Conservation (phyloP, 2,797 vertebrate species). For the Gymnocypris eckloni region DNA sequence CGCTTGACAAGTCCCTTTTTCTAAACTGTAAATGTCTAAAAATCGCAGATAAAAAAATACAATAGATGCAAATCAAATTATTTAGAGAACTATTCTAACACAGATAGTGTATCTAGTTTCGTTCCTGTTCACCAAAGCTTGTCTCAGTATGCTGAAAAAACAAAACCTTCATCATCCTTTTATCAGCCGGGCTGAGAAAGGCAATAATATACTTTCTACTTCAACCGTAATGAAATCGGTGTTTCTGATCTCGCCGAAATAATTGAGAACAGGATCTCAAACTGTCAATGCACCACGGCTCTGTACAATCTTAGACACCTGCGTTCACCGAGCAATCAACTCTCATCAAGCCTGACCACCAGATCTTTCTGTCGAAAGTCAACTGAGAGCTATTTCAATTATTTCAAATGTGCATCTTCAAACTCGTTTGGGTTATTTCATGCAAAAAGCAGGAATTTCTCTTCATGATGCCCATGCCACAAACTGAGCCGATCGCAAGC, state of each 20-base stretch:
- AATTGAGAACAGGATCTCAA: constrained; percentile 36
- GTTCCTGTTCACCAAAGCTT: constrained; percentile 32
- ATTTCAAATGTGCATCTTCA: constrained; percentile 32
- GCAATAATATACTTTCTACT: constrained; percentile 44
- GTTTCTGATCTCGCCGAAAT: constrained; percentile 43
- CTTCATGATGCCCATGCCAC: not conserved
- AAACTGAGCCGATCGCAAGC: constrained; percentile 17
- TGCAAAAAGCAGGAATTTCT: constrained; percentile 23
- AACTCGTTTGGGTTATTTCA: not conserved
- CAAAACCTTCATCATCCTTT: constrained; percentile 47
- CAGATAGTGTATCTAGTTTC: constrained; percentile 22
- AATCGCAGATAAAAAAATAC: not conserved
- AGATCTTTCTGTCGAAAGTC: constrained; percentile 20
- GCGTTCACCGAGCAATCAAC: constrained; percentile 46
- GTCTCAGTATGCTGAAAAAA: constrained; percentile 27
- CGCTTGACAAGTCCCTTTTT: constrained; percentile 1
- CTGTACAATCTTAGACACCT: constrained; percentile 21
- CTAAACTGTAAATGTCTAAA: constrained; percentile 21
- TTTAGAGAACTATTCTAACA: constrained; percentile 4
- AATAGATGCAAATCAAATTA: constrained; percentile 25
- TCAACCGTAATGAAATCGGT: constrained; percentile 54
- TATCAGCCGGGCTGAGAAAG: constrained; percentile 40
- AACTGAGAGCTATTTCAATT: constrained; percentile 52
- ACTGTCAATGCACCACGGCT: constrained; percentile 25
- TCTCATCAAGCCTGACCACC: constrained; percentile 48